Conservation (phyloP, 2,888 invertebrate species). For the Epinotia demarniana region DNA sequence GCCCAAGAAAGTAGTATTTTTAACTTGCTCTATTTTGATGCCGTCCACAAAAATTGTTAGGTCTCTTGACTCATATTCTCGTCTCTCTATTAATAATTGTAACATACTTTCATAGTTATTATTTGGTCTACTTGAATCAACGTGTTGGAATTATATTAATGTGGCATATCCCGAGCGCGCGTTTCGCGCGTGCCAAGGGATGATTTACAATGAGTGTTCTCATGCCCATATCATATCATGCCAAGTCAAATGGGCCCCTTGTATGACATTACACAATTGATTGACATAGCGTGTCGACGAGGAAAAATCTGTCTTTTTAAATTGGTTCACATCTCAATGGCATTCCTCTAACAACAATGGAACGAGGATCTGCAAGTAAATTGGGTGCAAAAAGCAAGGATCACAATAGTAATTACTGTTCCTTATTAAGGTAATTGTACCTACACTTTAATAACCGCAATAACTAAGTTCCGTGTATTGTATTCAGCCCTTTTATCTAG, state of each 20-base stretch:
- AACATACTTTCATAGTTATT: too few relatives aligned
- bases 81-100: too few relatives aligned
- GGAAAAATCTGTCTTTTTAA: constrained; percentile 2
- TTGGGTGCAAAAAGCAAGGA: constrained; percentile 5
- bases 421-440: constrained; percentile 13
- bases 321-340: background rate
- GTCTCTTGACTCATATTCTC: too few relatives aligned
- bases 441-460: constrained; percentile 1
- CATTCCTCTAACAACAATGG: constrained; percentile 1
- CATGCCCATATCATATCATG: too few relatives aligned
- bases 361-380: background rate
- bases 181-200: too few relatives aligned
- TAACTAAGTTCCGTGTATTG: constrained; percentile 21
- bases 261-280: background rate
- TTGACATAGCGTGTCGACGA: constrained; percentile 2
- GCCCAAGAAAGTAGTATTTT: too few relatives aligned
- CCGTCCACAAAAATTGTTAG: too few relatives aligned
- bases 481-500: background rate
- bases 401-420: constrained; percentile 5
- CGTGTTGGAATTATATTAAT: too few relatives aligned
- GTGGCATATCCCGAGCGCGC: too few relatives aligned
- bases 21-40: too few relatives aligned
- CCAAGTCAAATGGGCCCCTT: background rate
- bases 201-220: too few relatives aligned
- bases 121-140: too few relatives aligned